A percentile compares a stretch with the other conserved stretches of the same genome.
Evolutionary conservation across 2,113 vertebrate species (phyloP).

Genomic region (Lontra canadensis): DNA sequence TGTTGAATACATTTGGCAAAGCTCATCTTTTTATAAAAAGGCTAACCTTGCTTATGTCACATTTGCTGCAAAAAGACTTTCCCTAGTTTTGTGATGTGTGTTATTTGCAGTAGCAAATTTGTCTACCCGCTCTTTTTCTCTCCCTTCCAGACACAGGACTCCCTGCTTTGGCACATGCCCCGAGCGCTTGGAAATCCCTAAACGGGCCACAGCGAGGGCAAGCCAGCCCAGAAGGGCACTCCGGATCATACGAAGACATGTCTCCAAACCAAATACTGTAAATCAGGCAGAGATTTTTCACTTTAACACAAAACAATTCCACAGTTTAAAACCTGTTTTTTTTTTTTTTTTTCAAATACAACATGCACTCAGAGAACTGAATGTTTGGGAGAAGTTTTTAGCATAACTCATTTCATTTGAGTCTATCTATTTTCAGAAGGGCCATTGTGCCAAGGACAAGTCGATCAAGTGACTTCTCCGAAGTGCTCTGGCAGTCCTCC

Average conservation of each 20-base stretch:
- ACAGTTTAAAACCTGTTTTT: background rate
- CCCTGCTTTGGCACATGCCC: background rate
- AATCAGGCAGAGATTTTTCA: background rate
- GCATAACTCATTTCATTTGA: conserved; percentile 57
- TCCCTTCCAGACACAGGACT: background rate
- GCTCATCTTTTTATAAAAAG: background rate
- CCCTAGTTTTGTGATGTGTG: background rate
- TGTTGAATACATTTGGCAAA: background rate
- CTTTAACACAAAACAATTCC: background rate
- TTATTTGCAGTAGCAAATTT: background rate
- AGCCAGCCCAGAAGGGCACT: background rate
- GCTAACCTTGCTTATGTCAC: background rate
- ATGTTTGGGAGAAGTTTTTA: conserved; percentile 27
- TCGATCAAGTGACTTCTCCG: conserved; percentile 74
- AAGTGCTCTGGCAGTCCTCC: conserved; percentile 64
- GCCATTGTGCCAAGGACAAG: conserved; percentile 70
- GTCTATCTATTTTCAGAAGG: conserved; percentile 72
- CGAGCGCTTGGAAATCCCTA: background rate
- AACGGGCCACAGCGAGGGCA: background rate
- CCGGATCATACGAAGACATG: background rate
- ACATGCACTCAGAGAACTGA: conserved; percentile 37
- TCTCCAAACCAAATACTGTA: background rate
- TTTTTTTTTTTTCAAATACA: background rate
- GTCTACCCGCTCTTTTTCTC: background rate
- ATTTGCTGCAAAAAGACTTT: background rate